Base-by-base conservation (phyloP, 2,797 vertebrate species). In the Pseudochirops corinnae region DNA sequence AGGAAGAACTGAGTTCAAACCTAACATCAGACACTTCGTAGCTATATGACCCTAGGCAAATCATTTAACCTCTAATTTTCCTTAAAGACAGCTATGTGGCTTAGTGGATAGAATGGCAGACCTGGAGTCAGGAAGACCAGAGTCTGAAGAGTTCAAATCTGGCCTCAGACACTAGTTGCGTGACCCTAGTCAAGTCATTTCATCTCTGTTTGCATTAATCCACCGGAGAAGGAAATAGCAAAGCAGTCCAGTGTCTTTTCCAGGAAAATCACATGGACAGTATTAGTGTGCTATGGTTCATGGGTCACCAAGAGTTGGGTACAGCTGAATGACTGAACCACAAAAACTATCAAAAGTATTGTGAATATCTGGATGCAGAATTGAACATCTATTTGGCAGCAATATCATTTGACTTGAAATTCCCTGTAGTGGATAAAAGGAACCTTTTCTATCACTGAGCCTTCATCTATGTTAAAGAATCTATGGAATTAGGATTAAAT, bases 361-460 rank as follows among this genome's bases (percentile, higher is more conserved):
- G 74, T 82, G 39, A 82, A 82, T 82, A 57, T 24, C 21, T 46
- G 21, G 18, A 82, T 82, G 21, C 5, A 9, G 67, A 82, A 82
- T 82, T 82, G 39, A 24, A 46, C 24, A 6, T 24, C 39, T 46
- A 46, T 82, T 82, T 46, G 74, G 74, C 21, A 82, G 21, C 21
- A 82, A 46, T 82, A n/a, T n/a, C 62, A 82, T 82, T 82, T 82
- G 74, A 46, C 74, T 82, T 82, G n/a, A 82, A 82, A 82, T 82
- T 26, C 18, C 46, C 21, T 82, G 46, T 82, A 26, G 13, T 6
- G 16, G 1, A 67, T 2, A 18, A 74, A 74, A 74, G 14, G 16
- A 82, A 46, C 18, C 9, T 82, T 82, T 82, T 39, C 74, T 82
- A 46, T 82, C 74, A 46, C 18, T 82, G 74, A 82, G 46, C 46